These are phyloP conservation scores for Heliconius congener DNA, from an alignment of 1,140 invertebrate genomes.

Conservation along the genomic window DNA sequence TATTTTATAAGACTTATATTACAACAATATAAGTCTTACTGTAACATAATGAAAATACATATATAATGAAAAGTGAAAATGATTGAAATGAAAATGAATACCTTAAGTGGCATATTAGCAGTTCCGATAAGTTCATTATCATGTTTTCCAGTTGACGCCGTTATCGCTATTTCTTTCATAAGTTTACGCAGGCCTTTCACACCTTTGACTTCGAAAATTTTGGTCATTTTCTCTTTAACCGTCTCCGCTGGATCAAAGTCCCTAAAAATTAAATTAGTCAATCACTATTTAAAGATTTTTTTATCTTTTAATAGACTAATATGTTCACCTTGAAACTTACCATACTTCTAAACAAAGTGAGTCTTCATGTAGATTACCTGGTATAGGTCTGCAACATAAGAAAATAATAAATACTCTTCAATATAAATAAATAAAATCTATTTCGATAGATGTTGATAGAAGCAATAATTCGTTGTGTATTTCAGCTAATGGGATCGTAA, in stretches of 20 bases:
- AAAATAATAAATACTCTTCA: conserved; percentile 20
- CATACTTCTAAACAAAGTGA: conserved; percentile 88
- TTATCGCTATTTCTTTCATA: conserved; percentile 98
- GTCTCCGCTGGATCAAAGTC: conserved; percentile 95
- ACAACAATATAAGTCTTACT: too few species aligned
- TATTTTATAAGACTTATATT: too few species aligned
- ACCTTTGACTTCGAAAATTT: conserved; percentile 91
- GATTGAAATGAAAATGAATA: conserved; percentile 61
- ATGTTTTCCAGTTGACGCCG: conserved; percentile 95
- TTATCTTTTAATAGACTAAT: neutral
- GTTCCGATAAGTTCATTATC: conserved; percentile 97
- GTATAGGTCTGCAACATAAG: conserved; percentile 83
- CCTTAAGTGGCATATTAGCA: conserved; percentile 91
- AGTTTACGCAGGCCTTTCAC: conserved; percentile 90
- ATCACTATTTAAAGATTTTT: neutral
- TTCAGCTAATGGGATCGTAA: conserved; percentile 5
- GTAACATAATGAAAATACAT: too few species aligned
- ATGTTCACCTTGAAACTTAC: conserved; percentile 68
- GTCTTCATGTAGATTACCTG: conserved; percentile 84
- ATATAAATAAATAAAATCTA: conserved; percentile 15
- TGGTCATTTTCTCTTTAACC: conserved; percentile 92
- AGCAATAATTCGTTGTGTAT: neutral
- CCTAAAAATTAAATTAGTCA: conserved; percentile 76
- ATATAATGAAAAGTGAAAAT: neutral
- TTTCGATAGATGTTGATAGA: neutral